Evolutionary conservation across 2,797 vertebrate species (phyloP).

Genomic region (Acridotheres tristis): DNA sequence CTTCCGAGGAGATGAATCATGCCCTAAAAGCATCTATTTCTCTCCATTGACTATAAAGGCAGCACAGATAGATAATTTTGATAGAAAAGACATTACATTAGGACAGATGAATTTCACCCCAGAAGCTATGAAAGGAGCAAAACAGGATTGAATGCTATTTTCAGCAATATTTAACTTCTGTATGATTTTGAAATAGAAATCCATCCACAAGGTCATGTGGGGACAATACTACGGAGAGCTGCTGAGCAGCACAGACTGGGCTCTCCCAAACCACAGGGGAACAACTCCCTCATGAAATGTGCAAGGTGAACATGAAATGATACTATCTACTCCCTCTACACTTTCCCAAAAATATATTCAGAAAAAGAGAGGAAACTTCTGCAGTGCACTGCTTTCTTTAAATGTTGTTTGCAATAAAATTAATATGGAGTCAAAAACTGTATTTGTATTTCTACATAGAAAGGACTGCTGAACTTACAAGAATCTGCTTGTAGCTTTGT

Average conservation of each 20-base stretch:
- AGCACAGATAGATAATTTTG: slow-evolving; percentile 18
- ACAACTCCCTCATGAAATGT: not conserved
- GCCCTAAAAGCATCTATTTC: slow-evolving; percentile 16
- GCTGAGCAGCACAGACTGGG: not conserved
- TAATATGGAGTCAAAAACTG: not conserved
- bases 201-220: not conserved
- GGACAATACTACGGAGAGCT: not conserved
- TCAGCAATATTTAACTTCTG: slow-evolving; percentile 6
- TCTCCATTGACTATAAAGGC: slow-evolving; percentile 11
- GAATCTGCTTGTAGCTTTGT: not conserved
- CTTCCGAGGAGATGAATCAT: slow-evolving; percentile 16
- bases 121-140: not conserved
- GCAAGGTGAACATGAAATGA: not conserved
- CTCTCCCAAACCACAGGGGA: not conserved
- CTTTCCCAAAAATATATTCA: not conserved
- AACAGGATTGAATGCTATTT: slow-evolving; percentile 14
- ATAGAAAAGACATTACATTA: not conserved
- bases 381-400: not conserved
- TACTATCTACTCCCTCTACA: not conserved
- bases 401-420: not conserved
- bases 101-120: slow-evolving; percentile 1
- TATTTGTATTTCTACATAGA: not conserved
- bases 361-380: not conserved
- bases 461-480: not conserved
- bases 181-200: slow-evolving; percentile 13